Conservation (phyloP, 37 sponge, comb jelly and placozoan species). For the Cladorhizidae sp. region DNA sequence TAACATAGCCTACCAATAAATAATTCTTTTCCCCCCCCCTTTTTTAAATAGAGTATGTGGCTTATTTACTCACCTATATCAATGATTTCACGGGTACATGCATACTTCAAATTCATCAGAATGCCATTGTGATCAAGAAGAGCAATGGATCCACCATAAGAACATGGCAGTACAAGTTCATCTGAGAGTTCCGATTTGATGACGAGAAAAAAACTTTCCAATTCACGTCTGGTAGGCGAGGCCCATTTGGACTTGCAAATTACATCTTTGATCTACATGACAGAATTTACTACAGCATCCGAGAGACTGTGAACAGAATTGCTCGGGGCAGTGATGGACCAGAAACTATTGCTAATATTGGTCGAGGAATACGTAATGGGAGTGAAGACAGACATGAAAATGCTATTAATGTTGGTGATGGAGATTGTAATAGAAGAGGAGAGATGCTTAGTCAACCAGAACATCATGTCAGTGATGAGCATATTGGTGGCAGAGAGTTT, state of each 20-base stretch:
- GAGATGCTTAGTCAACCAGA: too few species aligned
- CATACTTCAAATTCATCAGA: background rate
- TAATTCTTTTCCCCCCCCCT: too few species aligned
- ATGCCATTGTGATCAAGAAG: background rate
- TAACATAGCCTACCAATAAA: too few species aligned
- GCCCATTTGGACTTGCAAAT: background rate
- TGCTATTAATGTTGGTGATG: too few species aligned
- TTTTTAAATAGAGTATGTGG: background rate
- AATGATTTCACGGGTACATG: slow-evolving; percentile 3
- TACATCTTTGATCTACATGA: background rate
- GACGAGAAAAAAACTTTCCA: background rate
- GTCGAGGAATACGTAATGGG: too few species aligned
- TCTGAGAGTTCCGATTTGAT: slow-evolving; percentile 3
- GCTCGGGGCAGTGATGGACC: background rate
- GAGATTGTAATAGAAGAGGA: too few species aligned
- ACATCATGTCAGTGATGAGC: too few species aligned
- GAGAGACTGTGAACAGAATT: slow-evolving; percentile 8
- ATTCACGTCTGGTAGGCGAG: background rate
- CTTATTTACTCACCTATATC: background rate
- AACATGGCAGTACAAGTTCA: background rate
- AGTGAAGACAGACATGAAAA: too few species aligned
- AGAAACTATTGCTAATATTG: too few species aligned
- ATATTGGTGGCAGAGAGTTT: too few species aligned
- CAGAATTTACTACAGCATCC: slow-evolving; percentile 2
- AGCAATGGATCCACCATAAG: background rate